phyloP scores from a whole-genome alignment of 2,113 vertebrate genomes.

The Irena cyanogastra region DNA sequence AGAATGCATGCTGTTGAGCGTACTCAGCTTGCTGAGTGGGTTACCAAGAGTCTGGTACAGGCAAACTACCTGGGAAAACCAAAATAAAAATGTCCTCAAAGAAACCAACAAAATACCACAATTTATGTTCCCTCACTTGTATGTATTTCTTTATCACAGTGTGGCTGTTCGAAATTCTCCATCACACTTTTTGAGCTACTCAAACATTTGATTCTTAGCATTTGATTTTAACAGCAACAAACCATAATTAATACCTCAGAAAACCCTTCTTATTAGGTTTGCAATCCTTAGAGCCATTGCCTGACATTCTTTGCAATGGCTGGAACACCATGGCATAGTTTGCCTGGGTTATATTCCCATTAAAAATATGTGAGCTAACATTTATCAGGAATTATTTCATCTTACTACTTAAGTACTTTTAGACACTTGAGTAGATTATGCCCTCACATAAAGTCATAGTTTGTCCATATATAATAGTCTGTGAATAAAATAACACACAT shows the following conservation, averaged over 20 bases:
- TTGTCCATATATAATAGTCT: not conserved
- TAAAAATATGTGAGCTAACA: not conserved
- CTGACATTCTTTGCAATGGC: not conserved
- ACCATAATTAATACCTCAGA: not conserved
- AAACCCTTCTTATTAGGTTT: not conserved
- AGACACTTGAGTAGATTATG: not conserved
- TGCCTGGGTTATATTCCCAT: not conserved
- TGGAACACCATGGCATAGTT: not conserved
- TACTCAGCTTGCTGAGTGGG: slow-evolving; percentile 87
- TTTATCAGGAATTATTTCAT: not conserved
- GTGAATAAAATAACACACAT: not conserved
- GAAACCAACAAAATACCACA: not conserved
- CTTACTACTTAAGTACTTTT: not conserved
- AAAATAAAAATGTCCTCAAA: not conserved
- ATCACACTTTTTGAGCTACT: not conserved
- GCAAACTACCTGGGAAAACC: slow-evolving; percentile 79
- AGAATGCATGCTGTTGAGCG: slow-evolving; percentile 92
- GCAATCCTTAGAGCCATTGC: not conserved
- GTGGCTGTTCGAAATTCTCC: not conserved
- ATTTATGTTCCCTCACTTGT: not conserved
- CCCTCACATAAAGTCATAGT: not conserved
- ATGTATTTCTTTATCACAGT: not conserved
- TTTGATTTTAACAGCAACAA: not conserved
- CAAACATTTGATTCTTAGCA: not conserved
- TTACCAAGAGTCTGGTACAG: slow-evolving; percentile 89